A percentile compares a stretch with the other conserved stretches of the same genome.
phyloP scores from a whole-genome alignment of 2,888 invertebrate genomes.

The Eristalis pertinax region DNA sequence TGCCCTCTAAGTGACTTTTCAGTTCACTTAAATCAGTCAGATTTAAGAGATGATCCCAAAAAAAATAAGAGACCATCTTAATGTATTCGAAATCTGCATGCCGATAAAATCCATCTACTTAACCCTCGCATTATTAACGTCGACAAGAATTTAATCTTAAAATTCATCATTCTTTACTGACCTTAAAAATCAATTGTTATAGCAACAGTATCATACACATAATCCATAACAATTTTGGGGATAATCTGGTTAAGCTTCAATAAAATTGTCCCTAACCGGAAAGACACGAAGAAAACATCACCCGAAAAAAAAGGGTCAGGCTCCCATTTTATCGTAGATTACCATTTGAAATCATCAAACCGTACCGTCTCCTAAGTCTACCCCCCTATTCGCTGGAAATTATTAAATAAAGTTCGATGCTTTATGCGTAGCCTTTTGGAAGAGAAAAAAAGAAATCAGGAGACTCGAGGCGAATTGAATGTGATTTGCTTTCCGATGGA shows the following conservation, averaged over 20 bases:
- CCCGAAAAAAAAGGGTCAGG: conserved; percentile 41
- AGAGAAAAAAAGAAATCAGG: neutral
- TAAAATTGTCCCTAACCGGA: conserved; percentile 31
- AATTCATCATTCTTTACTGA: conserved; percentile 5
- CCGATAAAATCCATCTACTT: neutral
- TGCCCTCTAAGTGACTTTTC: neutral
- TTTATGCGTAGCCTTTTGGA: conserved; percentile 3
- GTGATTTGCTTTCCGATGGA: conserved; percentile 25
- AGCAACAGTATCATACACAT: conserved; percentile 5
- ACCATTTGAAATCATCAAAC: conserved; percentile 39
- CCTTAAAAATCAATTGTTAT: conserved; percentile 32
- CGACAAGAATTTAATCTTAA: conserved; percentile 1
- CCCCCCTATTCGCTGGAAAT: neutral
- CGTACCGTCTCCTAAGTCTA: neutral
- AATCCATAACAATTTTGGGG: conserved; percentile 34
- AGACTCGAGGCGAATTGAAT: conserved; percentile 14
- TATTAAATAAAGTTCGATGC: conserved; percentile 22
- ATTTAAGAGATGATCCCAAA: neutral
- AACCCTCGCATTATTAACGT: neutral
- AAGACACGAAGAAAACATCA: neutral
- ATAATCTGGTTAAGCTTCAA: conserved; percentile 28
- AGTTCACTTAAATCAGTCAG: neutral
- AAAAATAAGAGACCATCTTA: neutral
- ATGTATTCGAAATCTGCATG: neutral
- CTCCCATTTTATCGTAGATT: conserved; percentile 20